Base-by-base conservation (phyloP, 1,140 invertebrate genomes). In the Heliconius nattereri region DNA sequence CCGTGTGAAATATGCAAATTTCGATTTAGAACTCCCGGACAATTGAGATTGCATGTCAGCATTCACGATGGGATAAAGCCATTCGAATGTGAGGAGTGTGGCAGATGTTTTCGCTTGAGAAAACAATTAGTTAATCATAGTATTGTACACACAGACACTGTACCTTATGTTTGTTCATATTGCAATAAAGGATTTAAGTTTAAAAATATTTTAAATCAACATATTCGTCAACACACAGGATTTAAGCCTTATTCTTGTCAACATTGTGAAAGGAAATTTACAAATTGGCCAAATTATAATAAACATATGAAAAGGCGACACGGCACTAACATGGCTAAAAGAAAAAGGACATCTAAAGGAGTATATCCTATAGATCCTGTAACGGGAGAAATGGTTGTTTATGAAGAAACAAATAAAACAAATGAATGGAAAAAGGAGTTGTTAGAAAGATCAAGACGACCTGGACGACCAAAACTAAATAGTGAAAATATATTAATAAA, bases 81-180 rank as follows among this genome's bases (percentile, higher is more conserved):
- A 0, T 97, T 97, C 88, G 95, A 96, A 74, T 98, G 97, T 90
- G 95, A 96, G 32, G 95, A 96, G 60, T 98, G 97, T 85, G 96
- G 96, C 0, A 94, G 96, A 81, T 96, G 96, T 80, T 98, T 98
- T 85, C 90, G 96, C 74, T 95, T 97, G 1, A 81, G 85, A 37
- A 87, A 88, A 19, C 91, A 92, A 35, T 78, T 93, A 26, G 86
- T 85, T 23, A 84, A 86, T 1, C 92, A 93, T 71, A 92, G 87
- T 76, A 91, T 91, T 70, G 96, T 97, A 54, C 98, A 99, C 86
- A 98, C 98, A 1, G 98, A 98, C 16, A 97, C 97, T 40, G 97
- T 98, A 95, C 98, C 98, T 1, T 96, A 96, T 82, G 95, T 95
- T 32, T 97, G 97, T 84, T 96, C 96, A 87, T 96, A 96, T 87